phyloP scores from a whole-genome alignment of 2,888 invertebrate genomes.

The Polydrusus cervinus region DNA sequence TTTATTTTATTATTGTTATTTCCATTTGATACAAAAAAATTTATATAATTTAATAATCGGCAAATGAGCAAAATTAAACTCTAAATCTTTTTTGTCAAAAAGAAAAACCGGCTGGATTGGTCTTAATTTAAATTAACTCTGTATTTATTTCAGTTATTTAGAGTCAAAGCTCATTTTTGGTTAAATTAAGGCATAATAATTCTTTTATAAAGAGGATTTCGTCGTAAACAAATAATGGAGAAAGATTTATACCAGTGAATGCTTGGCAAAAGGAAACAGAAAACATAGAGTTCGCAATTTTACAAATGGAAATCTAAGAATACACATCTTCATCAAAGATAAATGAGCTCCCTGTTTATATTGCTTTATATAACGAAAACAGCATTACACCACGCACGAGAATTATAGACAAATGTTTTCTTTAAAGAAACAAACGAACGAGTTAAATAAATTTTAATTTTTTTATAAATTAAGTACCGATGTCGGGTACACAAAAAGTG shows the following conservation, averaged over 20 bases:
- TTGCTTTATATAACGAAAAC: constrained; percentile 2
- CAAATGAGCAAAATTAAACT: too few species aligned
- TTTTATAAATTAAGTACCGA: too few species aligned
- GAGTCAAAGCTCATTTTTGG: not conserved
- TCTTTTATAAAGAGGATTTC: not conserved
- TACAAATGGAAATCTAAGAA: constrained; percentile 21
- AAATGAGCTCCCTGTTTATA: not conserved
- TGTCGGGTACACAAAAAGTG: too few species aligned
- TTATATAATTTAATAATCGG: too few species aligned
- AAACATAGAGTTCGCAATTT: constrained; percentile 17
- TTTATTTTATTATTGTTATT: too few species aligned
- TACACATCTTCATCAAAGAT: not conserved
- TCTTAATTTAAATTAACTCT: too few species aligned
- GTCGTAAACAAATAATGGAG: constrained; percentile 14
- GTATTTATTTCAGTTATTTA: too few species aligned
- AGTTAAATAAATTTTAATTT: too few species aligned
- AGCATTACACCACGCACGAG: not conserved
- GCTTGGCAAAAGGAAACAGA: constrained; percentile 5
- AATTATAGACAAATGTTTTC: not conserved
- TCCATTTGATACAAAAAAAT: too few species aligned
- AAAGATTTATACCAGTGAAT: constrained; percentile 2
- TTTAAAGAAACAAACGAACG: too few species aligned
- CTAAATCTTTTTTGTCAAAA: too few species aligned
- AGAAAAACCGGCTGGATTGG: too few species aligned
- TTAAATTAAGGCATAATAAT: not conserved